These are phyloP conservation scores for Pavo muticus DNA, from an alignment of 2,113 vertebrate genomes.

Conservation along the genomic window DNA sequence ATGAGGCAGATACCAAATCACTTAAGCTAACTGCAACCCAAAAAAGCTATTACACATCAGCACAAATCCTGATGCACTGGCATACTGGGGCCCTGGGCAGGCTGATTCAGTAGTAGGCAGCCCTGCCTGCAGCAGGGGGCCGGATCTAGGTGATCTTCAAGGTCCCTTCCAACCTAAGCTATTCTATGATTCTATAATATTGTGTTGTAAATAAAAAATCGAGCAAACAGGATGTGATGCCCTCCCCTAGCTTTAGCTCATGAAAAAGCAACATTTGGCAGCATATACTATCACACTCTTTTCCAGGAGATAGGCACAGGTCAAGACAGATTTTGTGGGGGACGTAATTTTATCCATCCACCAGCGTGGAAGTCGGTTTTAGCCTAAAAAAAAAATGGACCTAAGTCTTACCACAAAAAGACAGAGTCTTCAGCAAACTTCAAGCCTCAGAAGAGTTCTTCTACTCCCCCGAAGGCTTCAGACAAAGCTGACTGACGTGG, in stretches of 20 bases:
- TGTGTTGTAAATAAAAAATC: not conserved
- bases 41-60: not conserved
- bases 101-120: too few species aligned
- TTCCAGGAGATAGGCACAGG: not conserved
- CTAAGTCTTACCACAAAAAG: not conserved
- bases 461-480: not conserved
- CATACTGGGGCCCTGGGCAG: not conserved
- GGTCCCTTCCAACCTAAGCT: too few species aligned
- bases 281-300: not conserved
- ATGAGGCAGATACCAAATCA: not conserved
- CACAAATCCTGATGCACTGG: not conserved
- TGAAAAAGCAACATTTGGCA: not conserved
- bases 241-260: not conserved
- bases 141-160: too few species aligned
- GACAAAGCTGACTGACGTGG: not conserved
- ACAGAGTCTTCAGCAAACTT: not conserved
- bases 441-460: accelerated
- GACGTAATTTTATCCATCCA: not conserved
- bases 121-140: too few species aligned
- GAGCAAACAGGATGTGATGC: not conserved
- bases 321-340: not conserved
- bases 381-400: not conserved
- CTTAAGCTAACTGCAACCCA: not conserved
- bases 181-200: not conserved
- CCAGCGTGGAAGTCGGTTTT: not conserved